These are phyloP conservation scores for Phylloscopus trochiloides DNA, from an alignment of 2,113 vertebrate species.

Conservation along the genomic window DNA sequence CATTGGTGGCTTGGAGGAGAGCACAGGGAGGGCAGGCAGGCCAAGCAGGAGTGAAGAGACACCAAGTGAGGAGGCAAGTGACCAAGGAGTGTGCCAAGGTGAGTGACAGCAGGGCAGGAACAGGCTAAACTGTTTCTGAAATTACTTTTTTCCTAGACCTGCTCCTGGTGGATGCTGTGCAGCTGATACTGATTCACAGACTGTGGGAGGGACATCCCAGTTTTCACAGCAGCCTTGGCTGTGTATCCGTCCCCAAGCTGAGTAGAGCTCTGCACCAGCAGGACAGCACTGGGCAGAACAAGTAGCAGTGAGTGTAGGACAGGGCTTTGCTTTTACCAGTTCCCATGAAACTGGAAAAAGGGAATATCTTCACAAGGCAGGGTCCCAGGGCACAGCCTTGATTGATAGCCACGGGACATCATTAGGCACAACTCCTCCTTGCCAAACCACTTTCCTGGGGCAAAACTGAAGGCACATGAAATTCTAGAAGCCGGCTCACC, in stretches of 20 bases:
- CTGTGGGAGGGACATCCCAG: neutral
- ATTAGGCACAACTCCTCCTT: neutral
- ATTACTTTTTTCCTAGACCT: neutral
- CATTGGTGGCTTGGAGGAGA: neutral
- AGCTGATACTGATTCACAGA: neutral
- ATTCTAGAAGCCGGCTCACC: neutral
- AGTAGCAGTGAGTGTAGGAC: neutral
- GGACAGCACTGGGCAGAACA: fast-evolving
- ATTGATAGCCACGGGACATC: neutral
- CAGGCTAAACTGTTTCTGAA: neutral
- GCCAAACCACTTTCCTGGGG: neutral
- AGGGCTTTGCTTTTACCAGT: neutral
- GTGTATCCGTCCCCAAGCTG: neutral
- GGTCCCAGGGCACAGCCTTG: neutral
- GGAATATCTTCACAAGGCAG: neutral
- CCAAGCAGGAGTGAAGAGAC: neutral
- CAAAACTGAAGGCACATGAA: fast-evolving
- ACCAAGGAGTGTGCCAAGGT: neutral
- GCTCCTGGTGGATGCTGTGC: neutral
- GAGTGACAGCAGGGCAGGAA: neutral
- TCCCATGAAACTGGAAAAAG: neutral
- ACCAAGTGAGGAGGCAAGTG: neutral
- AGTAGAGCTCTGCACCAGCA: neutral
- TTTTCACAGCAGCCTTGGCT: neutral
- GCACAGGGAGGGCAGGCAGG: neutral